Base-by-base conservation (phyloP, 2,113 vertebrate species). In the Poecilia latipinna region DNA sequence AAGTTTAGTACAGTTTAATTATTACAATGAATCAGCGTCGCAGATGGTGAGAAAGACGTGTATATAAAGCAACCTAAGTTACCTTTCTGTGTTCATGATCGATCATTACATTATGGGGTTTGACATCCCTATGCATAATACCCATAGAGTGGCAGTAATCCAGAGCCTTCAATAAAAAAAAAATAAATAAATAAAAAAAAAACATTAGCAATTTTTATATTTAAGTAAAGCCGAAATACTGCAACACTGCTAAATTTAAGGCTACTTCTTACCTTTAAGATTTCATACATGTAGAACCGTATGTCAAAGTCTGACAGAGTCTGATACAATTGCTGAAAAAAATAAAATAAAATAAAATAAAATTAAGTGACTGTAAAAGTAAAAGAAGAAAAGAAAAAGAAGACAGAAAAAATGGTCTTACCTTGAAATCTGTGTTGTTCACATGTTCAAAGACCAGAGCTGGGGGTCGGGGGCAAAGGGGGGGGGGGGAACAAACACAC, bases 351-450 rank as follows among this genome's bases (percentile, higher is more conserved):
- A 12, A 7, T 2, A 28, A 28, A 28, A 28, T 28, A 28, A 32
- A 48, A 28, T 12, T 12, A 13, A 0, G 1, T 15, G 32, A 28
- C 7, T 33, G 2, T 4, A 24, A 22, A 54, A 70, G 60, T 5
- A 3, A 68, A 39, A 24, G 1, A 4, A 28, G 63, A 39, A 39
- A 61, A 54, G 4, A 31, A 13, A 1, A 2, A 31, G 0, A 33
- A 65, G 1, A 15, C 2, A 17, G 32, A 60, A 0, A 2, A 31
- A 71, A 35, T 26, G 1, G 22, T 51, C 0, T 91, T 93, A 96
- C 96, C 95, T 96, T 96, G 90, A 96, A 96, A 82, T 96, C 96
- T 73, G 96, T 96, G 93, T 96, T 96, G 94, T 96, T 96, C 77
- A 96, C 95, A 67, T 96, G 95, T 90, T 96, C 96, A 66, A 96